Conservation (phyloP, 2,797 vertebrate genomes). For the Alauda arvensis region DNA sequence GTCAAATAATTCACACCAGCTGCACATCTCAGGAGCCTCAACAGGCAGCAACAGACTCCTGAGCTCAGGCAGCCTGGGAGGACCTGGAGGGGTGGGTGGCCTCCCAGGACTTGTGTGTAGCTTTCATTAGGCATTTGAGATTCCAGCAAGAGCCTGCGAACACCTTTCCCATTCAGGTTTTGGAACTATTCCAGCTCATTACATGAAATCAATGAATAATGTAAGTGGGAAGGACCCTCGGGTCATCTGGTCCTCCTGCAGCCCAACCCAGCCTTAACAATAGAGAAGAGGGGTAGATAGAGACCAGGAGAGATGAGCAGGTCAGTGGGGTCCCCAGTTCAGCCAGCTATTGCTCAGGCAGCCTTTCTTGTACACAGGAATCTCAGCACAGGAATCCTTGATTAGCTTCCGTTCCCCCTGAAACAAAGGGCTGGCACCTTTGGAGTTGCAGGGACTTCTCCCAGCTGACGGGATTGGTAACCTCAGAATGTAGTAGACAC, state of each 20-base stretch:
- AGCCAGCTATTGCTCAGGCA: neutral
- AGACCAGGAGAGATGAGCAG: neutral
- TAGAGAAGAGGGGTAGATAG: neutral
- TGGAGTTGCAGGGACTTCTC: neutral
- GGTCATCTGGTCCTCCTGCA: neutral
- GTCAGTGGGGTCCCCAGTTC: neutral
- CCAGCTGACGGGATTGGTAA: neutral
- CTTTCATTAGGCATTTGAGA: neutral
- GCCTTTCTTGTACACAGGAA: neutral
- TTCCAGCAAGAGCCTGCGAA: constrained; percentile 2
- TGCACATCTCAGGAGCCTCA: neutral
- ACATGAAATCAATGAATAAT: neutral
- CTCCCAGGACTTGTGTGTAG: neutral
- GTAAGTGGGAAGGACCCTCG: neutral
- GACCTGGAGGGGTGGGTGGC: constrained; percentile 2
- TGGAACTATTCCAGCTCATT: neutral
- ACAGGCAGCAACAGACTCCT: constrained; percentile 1
- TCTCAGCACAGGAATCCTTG: neutral
- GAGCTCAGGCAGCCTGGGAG: neutral
- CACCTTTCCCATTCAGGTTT: constrained; percentile 4
- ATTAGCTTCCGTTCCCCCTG: neutral
- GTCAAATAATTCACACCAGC: neutral
- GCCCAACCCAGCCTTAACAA: neutral
- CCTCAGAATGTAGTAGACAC: neutral
- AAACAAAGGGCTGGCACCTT: neutral